phyloP scores from a whole-genome alignment of 2,113 vertebrate species.

The Sylvilagus bachmani region DNA sequence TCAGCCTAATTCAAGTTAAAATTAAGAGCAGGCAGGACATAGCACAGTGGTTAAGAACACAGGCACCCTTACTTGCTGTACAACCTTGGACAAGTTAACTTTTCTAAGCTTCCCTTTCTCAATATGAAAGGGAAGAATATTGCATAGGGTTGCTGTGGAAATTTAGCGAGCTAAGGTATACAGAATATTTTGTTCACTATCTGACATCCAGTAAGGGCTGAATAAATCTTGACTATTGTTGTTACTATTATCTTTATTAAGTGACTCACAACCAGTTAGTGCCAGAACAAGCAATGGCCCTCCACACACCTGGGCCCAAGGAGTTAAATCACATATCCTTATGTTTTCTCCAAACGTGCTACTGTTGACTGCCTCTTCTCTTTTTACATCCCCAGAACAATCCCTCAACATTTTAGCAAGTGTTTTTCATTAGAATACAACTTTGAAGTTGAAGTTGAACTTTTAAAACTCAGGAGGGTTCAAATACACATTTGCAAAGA shows the following conservation, averaged over 20 bases:
- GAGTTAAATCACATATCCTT: background rate
- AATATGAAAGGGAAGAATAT: background rate
- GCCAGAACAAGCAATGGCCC: background rate
- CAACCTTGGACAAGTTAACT: background rate
- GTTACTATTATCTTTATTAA: background rate
- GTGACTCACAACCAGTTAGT: background rate
- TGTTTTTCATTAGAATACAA: background rate
- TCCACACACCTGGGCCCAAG: background rate
- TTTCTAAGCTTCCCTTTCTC: background rate
- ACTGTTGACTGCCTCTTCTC: background rate
- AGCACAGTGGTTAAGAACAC: fast-evolving
- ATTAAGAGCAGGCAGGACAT: background rate
- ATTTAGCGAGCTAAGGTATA: background rate
- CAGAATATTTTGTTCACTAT: background rate
- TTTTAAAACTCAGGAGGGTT: background rate
- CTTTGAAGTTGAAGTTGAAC: background rate
- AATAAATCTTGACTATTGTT: background rate
- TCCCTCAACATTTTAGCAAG: background rate
- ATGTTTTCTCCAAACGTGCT: background rate
- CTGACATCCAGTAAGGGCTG: background rate
- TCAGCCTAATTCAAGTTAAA: background rate
- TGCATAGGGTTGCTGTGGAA: background rate
- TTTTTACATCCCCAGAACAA: background rate
- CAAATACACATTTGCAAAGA: background rate
- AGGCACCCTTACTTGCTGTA: background rate